Base-by-base conservation (phyloP, 2,888 invertebrate genomes). In the Stenchaetothrips biformis region DNA sequence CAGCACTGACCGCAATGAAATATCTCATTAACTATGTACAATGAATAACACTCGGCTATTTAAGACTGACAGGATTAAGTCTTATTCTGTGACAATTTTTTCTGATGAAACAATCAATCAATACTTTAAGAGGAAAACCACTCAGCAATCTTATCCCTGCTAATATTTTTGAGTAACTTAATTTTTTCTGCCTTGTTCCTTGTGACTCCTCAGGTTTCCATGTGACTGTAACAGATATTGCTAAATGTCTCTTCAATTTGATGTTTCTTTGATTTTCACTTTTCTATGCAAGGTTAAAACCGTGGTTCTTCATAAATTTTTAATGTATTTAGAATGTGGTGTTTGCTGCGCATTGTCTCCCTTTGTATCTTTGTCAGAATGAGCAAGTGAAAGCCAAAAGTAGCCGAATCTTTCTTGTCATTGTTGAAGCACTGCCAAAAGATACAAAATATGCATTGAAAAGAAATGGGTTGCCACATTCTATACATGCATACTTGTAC, bases 1-100 rank as follows among this genome's bases (percentile, higher is more conserved):
- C 67, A 74, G 67, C 67, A 74, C 67, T 74, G 67, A 74, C 37
- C 37, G 37, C 2, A 37, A 37, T 25, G 67, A 74, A 21, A 74
- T 74, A 74, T 74, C 67, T 74, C 67, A 11, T 53, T 11, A 74
- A 74, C 67, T 74, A 2, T 74, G 25, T 21, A 25, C 67, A 74
- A 74, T 74, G 67, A 74, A 74, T 37, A 37, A 37, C 25, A 8
- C 21, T 25, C 25, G 67, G 67, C 67, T 25, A 25, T 59, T 8
- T 25, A 74, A 74, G 67, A 74, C 67, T 74, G 67, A 74, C 67
- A 18, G n/a, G 21, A 67, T 21, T 67, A 67, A 67, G 21, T 9
- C 21, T 9, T 18, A 67, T 67, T 67, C 67, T 67, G 67, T 21
- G 21, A 67, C 67, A 67, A 7, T 62, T 7, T n/a, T 18, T 67